phyloP scores from a whole-genome alignment of 2,113 vertebrate genomes.

The Gymnogyps californianus region DNA sequence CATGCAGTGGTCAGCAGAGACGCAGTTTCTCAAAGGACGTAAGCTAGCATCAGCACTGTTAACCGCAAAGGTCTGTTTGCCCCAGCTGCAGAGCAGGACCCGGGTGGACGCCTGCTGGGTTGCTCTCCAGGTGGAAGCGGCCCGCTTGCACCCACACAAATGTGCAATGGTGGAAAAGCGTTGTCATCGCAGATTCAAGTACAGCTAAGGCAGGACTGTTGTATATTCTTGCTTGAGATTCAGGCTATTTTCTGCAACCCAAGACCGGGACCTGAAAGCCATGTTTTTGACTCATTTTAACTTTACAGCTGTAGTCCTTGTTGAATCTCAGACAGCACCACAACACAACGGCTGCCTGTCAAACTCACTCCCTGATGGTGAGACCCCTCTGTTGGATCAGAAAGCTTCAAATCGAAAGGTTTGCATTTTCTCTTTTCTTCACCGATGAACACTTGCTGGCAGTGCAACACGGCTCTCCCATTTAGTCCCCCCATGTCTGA shows the following conservation, averaged over 20 bases:
- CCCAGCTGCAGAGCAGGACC: neutral
- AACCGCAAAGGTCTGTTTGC: neutral
- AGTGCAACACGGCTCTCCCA: neutral
- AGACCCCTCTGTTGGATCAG: neutral
- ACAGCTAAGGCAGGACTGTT: neutral
- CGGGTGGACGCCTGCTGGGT: neutral
- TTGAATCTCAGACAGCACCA: neutral
- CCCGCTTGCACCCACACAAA: neutral
- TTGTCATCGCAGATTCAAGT: fast-evolving
- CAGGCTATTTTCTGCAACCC: neutral
- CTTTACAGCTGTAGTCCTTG: neutral
- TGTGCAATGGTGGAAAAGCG: neutral
- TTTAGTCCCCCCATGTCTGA: neutral
- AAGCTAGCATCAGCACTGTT: neutral
- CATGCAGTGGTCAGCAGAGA: neutral
- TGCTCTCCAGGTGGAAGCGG: neutral
- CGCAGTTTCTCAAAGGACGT: fast-evolving
- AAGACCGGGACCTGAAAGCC: neutral
- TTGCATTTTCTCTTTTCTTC: neutral
- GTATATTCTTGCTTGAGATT: neutral
- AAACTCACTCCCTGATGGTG: neutral
- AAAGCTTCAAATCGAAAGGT: neutral
- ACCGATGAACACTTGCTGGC: neutral
- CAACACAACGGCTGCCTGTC: neutral
- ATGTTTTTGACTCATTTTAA: neutral